Base-by-base conservation (phyloP, 1,140 invertebrate genomes). In the Condylostylus longicornis region DNA sequence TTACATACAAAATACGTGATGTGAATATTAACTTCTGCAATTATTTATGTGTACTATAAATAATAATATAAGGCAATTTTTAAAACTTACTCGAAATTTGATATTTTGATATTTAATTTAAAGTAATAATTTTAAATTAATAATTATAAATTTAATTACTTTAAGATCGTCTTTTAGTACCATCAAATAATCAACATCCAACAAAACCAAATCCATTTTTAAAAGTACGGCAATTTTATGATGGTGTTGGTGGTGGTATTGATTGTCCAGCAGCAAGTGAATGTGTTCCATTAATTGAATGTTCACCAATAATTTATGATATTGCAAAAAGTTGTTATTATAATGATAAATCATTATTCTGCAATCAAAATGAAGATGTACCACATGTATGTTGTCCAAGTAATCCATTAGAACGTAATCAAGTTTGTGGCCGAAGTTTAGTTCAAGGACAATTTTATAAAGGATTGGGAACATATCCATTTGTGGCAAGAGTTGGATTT, bases 381-480 rank as follows among this genome's bases (percentile, higher is more conserved):
- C 57, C 57, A 5, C 58, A 57, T 17, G 54, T 61, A 2, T 61
- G 58, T 32, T 61, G 58, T 36, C 58, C 57, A 2, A 58, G 52
- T 28, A 57, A 51, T 47, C 58, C 53, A 15, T 36, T 57, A 8
- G 58, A 60, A 33, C 50, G 51, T 32, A 57, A 54, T 33, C 57
- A 62, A 33, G 52, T 58, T 6, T 79, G 75, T 42, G 76, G 75
- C 0, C 62, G 64, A 42, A 70, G 71, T 2, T 64, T 75, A 59
- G 71, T 75, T 1, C 65, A 68, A 38, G 72, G 71, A 3, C 61
- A 67, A n/a, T 66, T 68, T 35, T 75, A 75, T 43, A 63, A 64
- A 18, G 73, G 73, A n/a, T 51, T 78, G 4, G 76, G 76, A 0
- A 63, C 71, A 5, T 72, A 74, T 54, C 76, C 76, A 1, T 79